These are phyloP conservation scores for Caenorhabditis latens DNA, from an alignment of 1,140 invertebrate genomes.

Conservation along the genomic window DNA sequence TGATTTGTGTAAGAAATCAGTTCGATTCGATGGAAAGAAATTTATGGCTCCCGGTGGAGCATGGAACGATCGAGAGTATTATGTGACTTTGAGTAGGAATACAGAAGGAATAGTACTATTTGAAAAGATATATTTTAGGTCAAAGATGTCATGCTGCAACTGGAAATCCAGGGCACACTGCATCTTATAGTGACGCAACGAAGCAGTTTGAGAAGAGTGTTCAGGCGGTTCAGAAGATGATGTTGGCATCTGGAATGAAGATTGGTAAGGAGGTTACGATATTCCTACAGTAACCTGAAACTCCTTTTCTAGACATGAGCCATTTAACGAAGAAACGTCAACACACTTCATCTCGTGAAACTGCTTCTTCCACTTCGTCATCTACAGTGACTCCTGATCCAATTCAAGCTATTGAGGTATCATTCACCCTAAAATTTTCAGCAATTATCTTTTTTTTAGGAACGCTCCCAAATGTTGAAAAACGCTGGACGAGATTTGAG, in stretches of 20 bases:
- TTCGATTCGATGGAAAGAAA: slow-evolving; percentile 70
- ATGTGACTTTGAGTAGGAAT: slow-evolving; percentile 60
- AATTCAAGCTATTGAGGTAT: slow-evolving; percentile 54
- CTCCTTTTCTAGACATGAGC: slow-evolving; percentile 15
- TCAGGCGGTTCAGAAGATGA: slow-evolving; percentile 66
- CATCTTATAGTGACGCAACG: slow-evolving; percentile 65
- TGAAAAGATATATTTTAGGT: neutral
- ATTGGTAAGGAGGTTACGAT: neutral
- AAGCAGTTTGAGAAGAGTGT: slow-evolving; percentile 69
- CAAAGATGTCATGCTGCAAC: slow-evolving; percentile 49
- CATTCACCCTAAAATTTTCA: neutral
- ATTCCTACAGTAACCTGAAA: neutral
- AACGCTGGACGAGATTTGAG: slow-evolving; percentile 60
- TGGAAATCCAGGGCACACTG: slow-evolving; percentile 58
- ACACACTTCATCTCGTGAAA: slow-evolving; percentile 33
- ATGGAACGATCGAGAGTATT: slow-evolving; percentile 67
- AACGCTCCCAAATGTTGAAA: slow-evolving; percentile 22
- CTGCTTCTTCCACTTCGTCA: slow-evolving; percentile 30
- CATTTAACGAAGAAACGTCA: slow-evolving; percentile 25
- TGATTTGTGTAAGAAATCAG: slow-evolving; percentile 50
- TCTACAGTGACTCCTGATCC: slow-evolving; percentile 39
- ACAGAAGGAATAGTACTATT: neutral
- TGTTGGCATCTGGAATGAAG: slow-evolving; percentile 59
- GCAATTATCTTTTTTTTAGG: neutral
- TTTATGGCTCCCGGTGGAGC: slow-evolving; percentile 62